These are phyloP conservation scores for Myopa tessellatipennis DNA, from an alignment of 2,888 invertebrate genomes.

Conservation along the genomic window DNA sequence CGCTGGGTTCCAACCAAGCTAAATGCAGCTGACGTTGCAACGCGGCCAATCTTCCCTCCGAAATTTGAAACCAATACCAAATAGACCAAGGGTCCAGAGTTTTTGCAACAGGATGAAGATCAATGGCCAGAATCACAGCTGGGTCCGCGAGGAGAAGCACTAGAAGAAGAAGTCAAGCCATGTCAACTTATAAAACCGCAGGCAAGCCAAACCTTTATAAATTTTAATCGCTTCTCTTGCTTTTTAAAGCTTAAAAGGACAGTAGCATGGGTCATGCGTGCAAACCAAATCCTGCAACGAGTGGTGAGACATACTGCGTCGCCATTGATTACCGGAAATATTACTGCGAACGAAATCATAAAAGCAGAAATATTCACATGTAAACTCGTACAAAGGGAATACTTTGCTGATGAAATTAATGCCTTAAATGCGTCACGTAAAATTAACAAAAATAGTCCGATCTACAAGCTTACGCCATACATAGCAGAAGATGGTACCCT, in stretches of 20 bases:
- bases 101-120: constrained; percentile 35
- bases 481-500: constrained; percentile 13
- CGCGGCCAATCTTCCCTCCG: constrained; percentile 42
- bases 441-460: background rate
- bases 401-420: no score
- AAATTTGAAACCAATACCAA: constrained; percentile 35
- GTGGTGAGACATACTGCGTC: no score
- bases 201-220: constrained; percentile 9
- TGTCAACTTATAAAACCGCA: background rate
- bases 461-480: background rate
- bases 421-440: no score
- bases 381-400: no score
- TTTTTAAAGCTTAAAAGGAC: constrained; percentile 37
- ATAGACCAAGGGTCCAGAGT: constrained; percentile 40
- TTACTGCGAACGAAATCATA: no score
- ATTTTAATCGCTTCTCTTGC: constrained; percentile 35
- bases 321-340: no score
- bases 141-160: background rate
- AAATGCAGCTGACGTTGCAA: constrained; percentile 51
- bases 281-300: no score
- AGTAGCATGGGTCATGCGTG: background rate
- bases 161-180: constrained; percentile 38
- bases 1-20: constrained; percentile 42
- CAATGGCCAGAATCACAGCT: constrained; percentile 29
- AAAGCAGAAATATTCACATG: no score